phyloP scores from a whole-genome alignment of 2,797 vertebrate species.

The Poliocrania exsul region DNA sequence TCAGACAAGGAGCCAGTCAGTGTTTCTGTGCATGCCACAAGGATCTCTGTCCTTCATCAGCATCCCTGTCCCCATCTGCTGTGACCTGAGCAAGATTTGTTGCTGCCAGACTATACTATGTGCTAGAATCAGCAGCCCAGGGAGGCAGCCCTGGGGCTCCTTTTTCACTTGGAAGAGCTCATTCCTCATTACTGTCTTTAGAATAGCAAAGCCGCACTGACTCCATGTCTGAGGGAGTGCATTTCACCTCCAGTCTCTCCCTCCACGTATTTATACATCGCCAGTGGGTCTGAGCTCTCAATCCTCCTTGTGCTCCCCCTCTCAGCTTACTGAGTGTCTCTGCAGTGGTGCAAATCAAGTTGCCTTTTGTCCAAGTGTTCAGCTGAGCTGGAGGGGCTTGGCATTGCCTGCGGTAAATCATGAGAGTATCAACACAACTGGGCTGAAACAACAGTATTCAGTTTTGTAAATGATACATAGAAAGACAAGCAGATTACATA shows the following conservation, averaged over 20 bases:
- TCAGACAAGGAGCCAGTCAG: not conserved
- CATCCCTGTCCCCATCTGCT: not conserved
- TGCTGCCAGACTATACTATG: not conserved
- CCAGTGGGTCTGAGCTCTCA: not conserved
- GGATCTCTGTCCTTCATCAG: not conserved
- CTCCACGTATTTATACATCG: rapidly evolving
- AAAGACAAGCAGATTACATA: not conserved
- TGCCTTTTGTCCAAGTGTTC: not conserved
- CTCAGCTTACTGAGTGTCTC: not conserved
- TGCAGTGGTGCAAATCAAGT: not conserved
- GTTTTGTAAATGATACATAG: not conserved
- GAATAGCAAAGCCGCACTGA: not conserved
- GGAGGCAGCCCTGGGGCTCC: not conserved
- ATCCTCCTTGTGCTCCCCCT: not conserved
- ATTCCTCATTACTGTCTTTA: not conserved
- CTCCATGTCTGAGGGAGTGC: not conserved
- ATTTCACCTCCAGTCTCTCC: not conserved
- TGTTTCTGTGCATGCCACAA: not conserved
- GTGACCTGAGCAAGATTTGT: not conserved
- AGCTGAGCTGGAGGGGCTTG: not conserved
- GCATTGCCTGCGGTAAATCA: not conserved
- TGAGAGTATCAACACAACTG: not conserved
- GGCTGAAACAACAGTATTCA: not conserved
- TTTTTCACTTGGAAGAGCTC: not conserved
- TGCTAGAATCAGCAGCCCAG: not conserved